A percentile compares a stretch with the other conserved stretches of the same genome.
Conservation (phyloP, 2,888 invertebrate genomes). For the Chirona hameri region DNA sequence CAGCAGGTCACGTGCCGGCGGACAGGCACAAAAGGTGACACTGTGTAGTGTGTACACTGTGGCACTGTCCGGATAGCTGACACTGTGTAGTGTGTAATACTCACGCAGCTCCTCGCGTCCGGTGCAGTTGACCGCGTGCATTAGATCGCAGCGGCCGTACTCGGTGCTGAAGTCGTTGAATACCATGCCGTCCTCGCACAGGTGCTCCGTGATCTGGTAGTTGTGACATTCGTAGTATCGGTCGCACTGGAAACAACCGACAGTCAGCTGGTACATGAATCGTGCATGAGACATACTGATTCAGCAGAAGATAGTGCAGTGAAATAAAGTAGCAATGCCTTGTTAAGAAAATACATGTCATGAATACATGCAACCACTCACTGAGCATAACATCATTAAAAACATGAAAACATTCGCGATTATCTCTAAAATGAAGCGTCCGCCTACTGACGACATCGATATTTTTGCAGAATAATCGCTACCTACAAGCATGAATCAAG, state of each 20-base stretch:
- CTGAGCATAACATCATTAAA: no score
- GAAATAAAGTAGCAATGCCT: neutral
- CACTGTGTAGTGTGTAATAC: neutral
- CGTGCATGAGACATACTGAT: neutral
- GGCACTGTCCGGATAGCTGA: no score
- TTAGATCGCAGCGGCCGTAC: slow-evolving; percentile 63
- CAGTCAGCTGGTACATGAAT: neutral
- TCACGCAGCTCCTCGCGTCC: slow-evolving; percentile 38
- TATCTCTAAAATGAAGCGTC: no score
- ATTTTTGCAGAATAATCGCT: neutral
- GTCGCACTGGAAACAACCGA: slow-evolving; percentile 67
- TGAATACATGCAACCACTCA: no score
- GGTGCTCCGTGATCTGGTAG: slow-evolving; percentile 65
- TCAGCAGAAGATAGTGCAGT: neutral
- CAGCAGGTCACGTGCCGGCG: no score
- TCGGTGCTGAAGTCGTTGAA: slow-evolving; percentile 80
- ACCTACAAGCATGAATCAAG: neutral
- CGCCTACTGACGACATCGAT: no score
- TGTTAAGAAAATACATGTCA: neutral
- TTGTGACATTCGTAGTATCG: slow-evolving; percentile 78
- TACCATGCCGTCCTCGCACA: slow-evolving; percentile 83
- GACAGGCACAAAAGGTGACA: no score
- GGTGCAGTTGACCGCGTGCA: slow-evolving; percentile 35
- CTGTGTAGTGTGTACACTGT: no score
- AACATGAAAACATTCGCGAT: no score